Percentiles rank a stretch among this genome's conserved stretches.
These are phyloP conservation scores for Drosophila incognita DNA, from an alignment of 2,888 invertebrate genomes.

Conservation along the genomic window DNA sequence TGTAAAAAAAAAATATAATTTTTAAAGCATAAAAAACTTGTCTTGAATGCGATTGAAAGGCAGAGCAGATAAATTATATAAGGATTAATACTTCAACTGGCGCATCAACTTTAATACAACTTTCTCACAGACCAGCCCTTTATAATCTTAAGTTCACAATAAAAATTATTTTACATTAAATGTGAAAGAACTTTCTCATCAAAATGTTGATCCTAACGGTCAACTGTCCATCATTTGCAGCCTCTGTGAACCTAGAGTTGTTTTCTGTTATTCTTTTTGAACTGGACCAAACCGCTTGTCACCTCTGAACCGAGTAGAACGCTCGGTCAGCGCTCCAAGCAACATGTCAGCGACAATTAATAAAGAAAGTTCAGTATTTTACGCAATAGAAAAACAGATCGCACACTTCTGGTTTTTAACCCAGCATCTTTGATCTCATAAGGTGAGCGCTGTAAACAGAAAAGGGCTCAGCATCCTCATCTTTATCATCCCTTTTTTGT, in stretches of 20 bases:
- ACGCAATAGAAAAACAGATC: conserved; percentile 28
- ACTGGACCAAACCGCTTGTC: conserved; percentile 69
- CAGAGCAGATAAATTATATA: background rate
- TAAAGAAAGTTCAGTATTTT: conserved; percentile 71
- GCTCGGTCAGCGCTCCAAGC: conserved; percentile 25
- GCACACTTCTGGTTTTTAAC: conserved; percentile 55
- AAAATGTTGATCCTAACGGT: conserved; percentile 59
- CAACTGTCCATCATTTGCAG: conserved; percentile 68
- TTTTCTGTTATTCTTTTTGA: conserved; percentile 8
- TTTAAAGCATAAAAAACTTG: background rate
- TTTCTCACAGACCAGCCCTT: background rate
- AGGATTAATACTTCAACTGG: background rate
- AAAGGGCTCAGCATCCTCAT: conserved; percentile 35
- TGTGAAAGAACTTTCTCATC: conserved; percentile 18
- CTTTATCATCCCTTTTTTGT: conserved; percentile 44
- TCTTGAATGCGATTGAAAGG: background rate
- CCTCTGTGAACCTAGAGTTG: conserved; percentile 4
- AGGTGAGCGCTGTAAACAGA: conserved; percentile 27
- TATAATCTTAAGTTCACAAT: background rate
- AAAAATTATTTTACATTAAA: background rate
- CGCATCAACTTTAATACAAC: background rate
- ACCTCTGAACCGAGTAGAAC: conserved; percentile 57
- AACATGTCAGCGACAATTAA: conserved; percentile 68
- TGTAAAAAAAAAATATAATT: background rate
- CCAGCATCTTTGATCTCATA: conserved; percentile 68